These are phyloP conservation scores for Ashinkailepas kermadecensis DNA, from an alignment of 2,888 invertebrate genomes.

Conservation along the genomic window DNA sequence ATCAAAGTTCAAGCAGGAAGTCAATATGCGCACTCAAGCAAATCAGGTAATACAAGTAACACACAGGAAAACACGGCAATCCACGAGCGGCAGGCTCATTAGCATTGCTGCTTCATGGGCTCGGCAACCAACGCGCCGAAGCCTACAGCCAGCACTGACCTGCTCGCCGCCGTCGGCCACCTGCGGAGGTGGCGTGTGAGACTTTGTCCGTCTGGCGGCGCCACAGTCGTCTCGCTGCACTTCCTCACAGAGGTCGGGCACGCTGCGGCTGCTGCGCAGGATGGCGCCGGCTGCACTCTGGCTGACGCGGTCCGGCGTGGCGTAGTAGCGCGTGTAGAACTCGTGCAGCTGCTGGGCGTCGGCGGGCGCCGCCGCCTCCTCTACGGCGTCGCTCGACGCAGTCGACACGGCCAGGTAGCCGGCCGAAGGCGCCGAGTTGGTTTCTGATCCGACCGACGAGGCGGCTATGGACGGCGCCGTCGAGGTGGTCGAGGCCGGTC, in stretches of 20 bases:
- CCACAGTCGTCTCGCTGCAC: background rate
- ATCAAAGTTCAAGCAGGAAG: too few relatives aligned
- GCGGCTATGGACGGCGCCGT: too few relatives aligned
- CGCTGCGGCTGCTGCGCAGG: constrained; percentile 32
- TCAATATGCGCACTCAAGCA: too few relatives aligned
- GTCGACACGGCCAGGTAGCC: background rate
- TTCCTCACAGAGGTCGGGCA: constrained; percentile 30
- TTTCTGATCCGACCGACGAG: too few relatives aligned
- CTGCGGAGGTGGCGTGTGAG: constrained; percentile 3
- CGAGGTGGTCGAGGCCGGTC: background rate
- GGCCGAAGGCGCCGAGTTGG: too few relatives aligned
- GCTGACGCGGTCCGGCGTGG: constrained; percentile 23
- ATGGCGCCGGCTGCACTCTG: too few relatives aligned
- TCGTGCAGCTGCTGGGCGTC: constrained; percentile 20
- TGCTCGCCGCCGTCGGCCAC: background rate
- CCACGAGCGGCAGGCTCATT: too few relatives aligned
- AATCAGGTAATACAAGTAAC: too few relatives aligned
- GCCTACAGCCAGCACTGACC: too few relatives aligned
- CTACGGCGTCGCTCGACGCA: background rate
- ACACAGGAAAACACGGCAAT: too few relatives aligned
- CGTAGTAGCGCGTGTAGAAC: constrained; percentile 23
- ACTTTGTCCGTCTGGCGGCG: background rate
- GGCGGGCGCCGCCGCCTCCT: background rate
- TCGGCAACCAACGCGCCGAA: too few relatives aligned
- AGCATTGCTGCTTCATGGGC: too few relatives aligned